Evolutionary conservation across 2,113 vertebrate genomes (phyloP).

Genomic region (Eretmochelys imbricata): DNA sequence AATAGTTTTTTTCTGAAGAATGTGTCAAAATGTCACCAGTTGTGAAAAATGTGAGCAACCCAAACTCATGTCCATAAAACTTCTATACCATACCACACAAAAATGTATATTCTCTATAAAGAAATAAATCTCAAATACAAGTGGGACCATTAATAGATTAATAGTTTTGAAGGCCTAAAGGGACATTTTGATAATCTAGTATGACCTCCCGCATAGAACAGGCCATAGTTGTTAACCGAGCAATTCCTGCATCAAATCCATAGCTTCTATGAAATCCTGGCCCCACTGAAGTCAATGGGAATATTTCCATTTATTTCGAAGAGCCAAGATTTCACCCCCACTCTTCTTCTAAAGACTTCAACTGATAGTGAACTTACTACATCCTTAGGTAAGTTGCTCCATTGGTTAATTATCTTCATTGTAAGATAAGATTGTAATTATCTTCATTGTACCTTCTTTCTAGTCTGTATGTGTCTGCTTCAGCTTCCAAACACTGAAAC

Average conservation of each 20-base stretch:
- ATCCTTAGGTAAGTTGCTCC: background rate
- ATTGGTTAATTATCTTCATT: background rate
- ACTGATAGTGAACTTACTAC: background rate
- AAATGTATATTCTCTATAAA: background rate
- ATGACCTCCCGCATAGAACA: background rate
- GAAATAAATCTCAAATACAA: background rate
- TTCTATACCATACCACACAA: background rate
- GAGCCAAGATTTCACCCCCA: background rate
- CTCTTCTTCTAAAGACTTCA: background rate
- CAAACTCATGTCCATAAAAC: background rate
- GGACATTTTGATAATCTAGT: background rate
- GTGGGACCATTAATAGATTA: background rate
- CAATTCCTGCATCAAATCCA: background rate
- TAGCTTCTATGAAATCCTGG: background rate
- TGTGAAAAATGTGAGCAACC: rapidly evolving
- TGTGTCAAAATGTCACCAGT: background rate
- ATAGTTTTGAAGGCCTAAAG: background rate
- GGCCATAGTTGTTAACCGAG: background rate
- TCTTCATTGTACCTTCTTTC: background rate
- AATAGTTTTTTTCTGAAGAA: background rate
- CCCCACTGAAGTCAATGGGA: background rate
- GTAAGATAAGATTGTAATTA: background rate
- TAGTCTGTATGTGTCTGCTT: background rate
- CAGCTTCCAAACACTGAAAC: background rate
- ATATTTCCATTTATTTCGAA: background rate